phyloP scores from a whole-genome alignment of 2,888 invertebrate species.

The Parnassius glacialis region DNA sequence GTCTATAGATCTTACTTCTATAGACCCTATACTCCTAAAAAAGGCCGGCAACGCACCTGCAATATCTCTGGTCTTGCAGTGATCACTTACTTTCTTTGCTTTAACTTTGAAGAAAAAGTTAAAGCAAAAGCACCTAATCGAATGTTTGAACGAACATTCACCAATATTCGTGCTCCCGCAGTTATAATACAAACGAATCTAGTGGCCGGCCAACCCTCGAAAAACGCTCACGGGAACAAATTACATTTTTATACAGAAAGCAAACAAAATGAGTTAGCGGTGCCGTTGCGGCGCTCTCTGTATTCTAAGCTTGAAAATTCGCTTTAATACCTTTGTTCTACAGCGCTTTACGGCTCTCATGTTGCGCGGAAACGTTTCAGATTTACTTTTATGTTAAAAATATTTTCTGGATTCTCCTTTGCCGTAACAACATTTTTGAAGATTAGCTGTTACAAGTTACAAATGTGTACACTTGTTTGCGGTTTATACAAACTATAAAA shows the following conservation, averaged over 20 bases:
- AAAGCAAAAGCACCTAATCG: constrained; percentile 42
- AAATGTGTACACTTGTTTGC: background rate
- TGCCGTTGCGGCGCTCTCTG: constrained; percentile 66
- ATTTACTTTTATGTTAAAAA: constrained; percentile 56
- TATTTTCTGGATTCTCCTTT: constrained; percentile 47
- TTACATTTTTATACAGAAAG: constrained; percentile 69
- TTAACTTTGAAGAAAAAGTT: background rate
- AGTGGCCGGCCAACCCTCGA: constrained; percentile 41
- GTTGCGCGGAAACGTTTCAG: constrained; percentile 62
- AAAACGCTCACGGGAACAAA: constrained; percentile 65
- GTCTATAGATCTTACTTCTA: too few relatives aligned
- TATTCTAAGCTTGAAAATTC: constrained; percentile 73
- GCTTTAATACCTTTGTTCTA: constrained; percentile 78
- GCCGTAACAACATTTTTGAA: constrained; percentile 40
- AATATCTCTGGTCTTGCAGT: too few relatives aligned
- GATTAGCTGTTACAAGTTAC: constrained; percentile 22
- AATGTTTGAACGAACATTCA: constrained; percentile 47
- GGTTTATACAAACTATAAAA: too few relatives aligned
- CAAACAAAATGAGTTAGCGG: constrained; percentile 75
- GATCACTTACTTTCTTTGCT: too few relatives aligned
- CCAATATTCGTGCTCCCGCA: constrained; percentile 44
- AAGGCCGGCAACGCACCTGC: too few relatives aligned
- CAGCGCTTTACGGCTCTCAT: constrained; percentile 70
- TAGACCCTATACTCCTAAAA: too few relatives aligned
- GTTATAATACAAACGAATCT: constrained; percentile 48